Evolutionary conservation across 2,888 invertebrate genomes (phyloP), one percentile per base, ranked within the genome.

Genomic region (Chrysina gloriosa): DNA sequence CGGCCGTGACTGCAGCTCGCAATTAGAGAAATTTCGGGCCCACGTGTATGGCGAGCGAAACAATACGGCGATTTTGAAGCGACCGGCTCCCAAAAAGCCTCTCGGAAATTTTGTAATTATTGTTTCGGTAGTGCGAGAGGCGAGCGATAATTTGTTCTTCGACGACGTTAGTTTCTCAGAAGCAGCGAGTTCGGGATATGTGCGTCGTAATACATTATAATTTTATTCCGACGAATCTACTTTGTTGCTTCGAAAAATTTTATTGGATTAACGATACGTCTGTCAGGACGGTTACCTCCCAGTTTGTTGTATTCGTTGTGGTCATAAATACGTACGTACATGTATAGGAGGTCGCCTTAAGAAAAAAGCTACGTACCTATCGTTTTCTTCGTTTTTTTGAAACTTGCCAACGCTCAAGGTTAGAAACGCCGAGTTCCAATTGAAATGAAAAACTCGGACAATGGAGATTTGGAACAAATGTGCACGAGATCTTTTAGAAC

Each of bases 21-120:
- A 52, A 52, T 52, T 52, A 52, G 52, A 52, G 31, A 19, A 52
- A 52, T 52, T 52, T 52, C 19, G 31, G 9, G 31, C 52, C 52
- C 52, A 52, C 52, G 52, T 52, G 31, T 14, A 16, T 31, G 52
- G 31, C 21, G 16, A 52, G 16, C 19, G 31, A 52, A 31, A 52
- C 52, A 52, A 52, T 52, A 11, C 11, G 6, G 9, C 9, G 21
- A 45, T 45, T 45, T 19, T 45, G 21, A 45, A 45, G 45, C 21
- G 19, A 21, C 9, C 27, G 27, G 31, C 7, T 29, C 29, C 29
- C 23, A 29, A 52, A 5, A 14, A 50, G 16, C 16, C 27, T n/a
- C n/a, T 50, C n/a, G 45, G 9, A 21, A 25, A 11, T 1, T 27
- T 52, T 31, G 16, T 52, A 31, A 52, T 52, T 52, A 52, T 52